Conservation (phyloP, 2,888 invertebrate species). For the Campoplex capitator region DNA sequence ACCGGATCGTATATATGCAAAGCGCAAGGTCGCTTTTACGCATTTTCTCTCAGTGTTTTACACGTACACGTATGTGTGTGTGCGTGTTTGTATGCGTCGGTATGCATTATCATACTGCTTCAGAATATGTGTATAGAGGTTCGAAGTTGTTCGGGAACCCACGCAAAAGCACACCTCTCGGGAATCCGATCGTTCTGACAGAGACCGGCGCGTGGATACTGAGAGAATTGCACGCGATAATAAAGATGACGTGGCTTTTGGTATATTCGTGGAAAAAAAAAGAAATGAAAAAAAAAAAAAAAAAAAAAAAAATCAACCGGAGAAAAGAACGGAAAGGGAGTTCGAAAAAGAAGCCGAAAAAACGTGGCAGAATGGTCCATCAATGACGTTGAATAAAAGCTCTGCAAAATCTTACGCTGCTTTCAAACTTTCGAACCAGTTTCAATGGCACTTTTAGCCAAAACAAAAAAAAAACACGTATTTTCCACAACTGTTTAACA, state of each 20-base stretch:
- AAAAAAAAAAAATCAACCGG: background rate
- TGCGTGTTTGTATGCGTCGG: background rate
- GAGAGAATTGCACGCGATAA: conserved; percentile 53
- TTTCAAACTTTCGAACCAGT: no score
- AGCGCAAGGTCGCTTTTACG: conserved; percentile 78
- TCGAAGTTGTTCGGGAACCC: conserved; percentile 57
- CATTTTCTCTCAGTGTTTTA: conserved; percentile 70
- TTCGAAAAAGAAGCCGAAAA: background rate
- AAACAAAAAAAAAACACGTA: no score
- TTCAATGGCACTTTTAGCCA: no score
- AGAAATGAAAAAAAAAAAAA: background rate
- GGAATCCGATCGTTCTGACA: conserved; percentile 39
- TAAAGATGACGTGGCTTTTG: conserved; percentile 65
- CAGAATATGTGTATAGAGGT: conserved; percentile 16
- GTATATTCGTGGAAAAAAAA: conserved; percentile 27
- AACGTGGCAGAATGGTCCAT: background rate
- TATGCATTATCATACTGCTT: conserved; percentile 41
- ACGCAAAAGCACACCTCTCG: conserved; percentile 53
- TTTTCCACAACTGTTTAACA: no score
- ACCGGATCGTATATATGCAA: conserved; percentile 77
- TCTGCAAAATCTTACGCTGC: background rate
- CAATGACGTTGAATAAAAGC: conserved; percentile 11
- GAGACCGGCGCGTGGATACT: conserved; percentile 11
- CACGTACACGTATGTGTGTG: background rate
- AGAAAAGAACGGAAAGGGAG: background rate